phyloP scores from a whole-genome alignment of 2,888 invertebrate species.

The Ceramica pisi region DNA sequence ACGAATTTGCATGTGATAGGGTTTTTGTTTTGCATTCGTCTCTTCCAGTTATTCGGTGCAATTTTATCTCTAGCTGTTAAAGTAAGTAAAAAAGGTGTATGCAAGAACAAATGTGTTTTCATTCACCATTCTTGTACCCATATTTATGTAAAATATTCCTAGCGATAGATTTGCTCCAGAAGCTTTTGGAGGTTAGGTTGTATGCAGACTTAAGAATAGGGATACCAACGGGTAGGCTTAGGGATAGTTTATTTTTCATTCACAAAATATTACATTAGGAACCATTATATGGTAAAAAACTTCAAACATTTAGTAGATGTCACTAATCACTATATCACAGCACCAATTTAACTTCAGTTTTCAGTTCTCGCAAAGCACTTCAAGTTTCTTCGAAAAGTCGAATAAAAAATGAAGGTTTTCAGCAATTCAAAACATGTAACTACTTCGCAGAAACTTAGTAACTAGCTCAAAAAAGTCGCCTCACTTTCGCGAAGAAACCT shows the following conservation, averaged over 20 bases:
- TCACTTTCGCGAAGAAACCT: constrained; percentile 31
- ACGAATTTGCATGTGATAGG: constrained; percentile 50
- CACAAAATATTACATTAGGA: too few relatives aligned
- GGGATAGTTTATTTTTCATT: too few relatives aligned
- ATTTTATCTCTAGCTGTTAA: constrained; percentile 18
- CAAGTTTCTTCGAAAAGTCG: not conserved
- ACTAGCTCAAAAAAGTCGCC: constrained; percentile 23
- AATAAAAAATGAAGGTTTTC: not conserved
- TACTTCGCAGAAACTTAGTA: constrained; percentile 18
- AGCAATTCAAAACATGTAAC: constrained; percentile 16
- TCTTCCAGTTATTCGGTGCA: constrained; percentile 13
- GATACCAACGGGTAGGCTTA: not conserved
- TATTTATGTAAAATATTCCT: not conserved
- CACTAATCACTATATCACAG: not conserved
- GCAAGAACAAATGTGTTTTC: not conserved
- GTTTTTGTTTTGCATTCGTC: constrained; percentile 29
- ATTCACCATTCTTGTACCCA: not conserved
- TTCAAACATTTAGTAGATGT: not conserved
- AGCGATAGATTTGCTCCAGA: not conserved
- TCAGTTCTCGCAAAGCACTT: not conserved
- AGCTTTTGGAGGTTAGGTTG: not conserved
- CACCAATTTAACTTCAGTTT: not conserved
- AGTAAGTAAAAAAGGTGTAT: not conserved
- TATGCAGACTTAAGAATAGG: not conserved
- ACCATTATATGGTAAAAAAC: not conserved